Evolutionary conservation across 2,888 invertebrate genomes (phyloP), one percentile per base, ranked within the genome.

Genomic region (Brachylomia viminalis): DNA sequence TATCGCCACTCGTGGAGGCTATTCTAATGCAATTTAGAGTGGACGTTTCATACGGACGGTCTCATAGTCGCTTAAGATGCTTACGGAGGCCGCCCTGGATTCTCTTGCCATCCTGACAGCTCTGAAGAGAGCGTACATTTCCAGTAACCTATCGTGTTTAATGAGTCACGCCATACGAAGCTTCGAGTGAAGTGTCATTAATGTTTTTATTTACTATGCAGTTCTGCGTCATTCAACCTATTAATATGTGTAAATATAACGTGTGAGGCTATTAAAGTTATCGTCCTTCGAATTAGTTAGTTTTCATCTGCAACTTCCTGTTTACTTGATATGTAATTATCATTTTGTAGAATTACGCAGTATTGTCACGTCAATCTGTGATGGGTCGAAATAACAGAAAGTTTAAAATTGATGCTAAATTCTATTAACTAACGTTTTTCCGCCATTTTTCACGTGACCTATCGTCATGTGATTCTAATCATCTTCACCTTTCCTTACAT

Each of bases 191-290:
- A 52, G 54, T 30, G 27, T 13, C 54, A 54, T 38, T 61, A 38
- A 58, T 71, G 61, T 30, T 49, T 54, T 59, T 75, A 66, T 80
- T 80, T 68, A 68, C 62, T 23, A 64, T 68, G 67, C 71, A 59
- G n/a, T 30, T 47, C 23, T 68, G 27, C 80, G 80, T 80, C 80
- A 80, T 47, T n/a, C 2, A 64, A 58, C 75, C 13, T 80, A 71
- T 52, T 62, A 71, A 47, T 52, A 33, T 38, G 38, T 17, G 13
- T 45, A 38, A 49, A 23, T 49, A n/a, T n/a, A n/a, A n/a, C n/a
- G n/a, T 73, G 20, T 23, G 10, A 52, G 70, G 65, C 27, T 61
- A 47, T 56, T 61, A 56, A 47, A 45, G 33, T 15, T 17, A 66
- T 59, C 23, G 65, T 66, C 56, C 42, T 70, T 66, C 66, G 38